Evolutionary conservation across 1,140 invertebrate species (phyloP).

Genomic region (Rhagoletis zephyria): DNA sequence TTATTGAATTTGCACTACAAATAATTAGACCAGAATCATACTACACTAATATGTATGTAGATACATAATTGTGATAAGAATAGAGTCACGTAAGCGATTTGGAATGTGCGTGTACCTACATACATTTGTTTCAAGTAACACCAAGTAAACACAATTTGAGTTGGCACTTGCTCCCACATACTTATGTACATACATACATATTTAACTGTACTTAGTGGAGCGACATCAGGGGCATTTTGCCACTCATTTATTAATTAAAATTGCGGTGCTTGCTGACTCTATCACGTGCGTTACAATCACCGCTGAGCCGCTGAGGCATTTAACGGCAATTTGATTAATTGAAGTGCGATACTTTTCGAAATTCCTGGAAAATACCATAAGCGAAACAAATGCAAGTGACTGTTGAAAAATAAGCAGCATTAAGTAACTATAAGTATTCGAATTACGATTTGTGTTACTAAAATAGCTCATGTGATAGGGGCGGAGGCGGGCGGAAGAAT

Average conservation of each 20-base stretch:
- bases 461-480: no score
- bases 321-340: neutral
- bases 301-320: neutral
- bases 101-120: neutral
- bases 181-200: neutral
- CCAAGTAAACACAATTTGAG: neutral
- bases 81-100: neutral
- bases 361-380: neutral
- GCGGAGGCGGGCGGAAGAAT: no score
- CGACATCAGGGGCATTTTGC: no score
- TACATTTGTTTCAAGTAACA: neutral
- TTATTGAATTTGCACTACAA: no score
- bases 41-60: neutral
- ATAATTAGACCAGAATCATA: no score
- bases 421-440: no score
- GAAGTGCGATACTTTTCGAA: neutral
- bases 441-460: no score
- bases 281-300: neutral
- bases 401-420: no score
- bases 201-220: neutral
- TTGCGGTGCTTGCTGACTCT: neutral
- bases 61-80: neutral
- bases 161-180: neutral
- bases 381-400: neutral
- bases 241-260: no score